A percentile compares a stretch with the other conserved stretches of the same genome.
phyloP scores from a whole-genome alignment of 1,140 invertebrate genomes.

The Drosophila lacertosa region DNA sequence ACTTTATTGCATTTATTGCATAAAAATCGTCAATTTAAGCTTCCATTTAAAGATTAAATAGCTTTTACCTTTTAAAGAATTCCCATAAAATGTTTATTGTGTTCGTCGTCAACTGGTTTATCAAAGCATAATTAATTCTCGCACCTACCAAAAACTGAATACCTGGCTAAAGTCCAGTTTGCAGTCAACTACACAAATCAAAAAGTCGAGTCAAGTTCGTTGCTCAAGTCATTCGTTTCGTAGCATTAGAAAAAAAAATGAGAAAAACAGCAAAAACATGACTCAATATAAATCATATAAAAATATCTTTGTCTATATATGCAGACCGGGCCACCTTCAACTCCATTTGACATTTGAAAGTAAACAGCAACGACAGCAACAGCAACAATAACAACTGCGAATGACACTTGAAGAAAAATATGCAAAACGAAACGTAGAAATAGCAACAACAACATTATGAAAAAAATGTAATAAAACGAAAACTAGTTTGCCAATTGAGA shows the following conservation, averaged over 20 bases:
- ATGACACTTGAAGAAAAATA: slow-evolving; percentile 64
- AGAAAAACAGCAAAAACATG: slow-evolving; percentile 42
- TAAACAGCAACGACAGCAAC: slow-evolving; percentile 38
- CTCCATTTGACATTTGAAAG: slow-evolving; percentile 80
- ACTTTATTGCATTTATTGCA: no score
- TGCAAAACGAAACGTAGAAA: slow-evolving; percentile 62
- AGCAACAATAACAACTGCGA: slow-evolving; percentile 22
- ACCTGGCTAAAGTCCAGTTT: slow-evolving; percentile 20
- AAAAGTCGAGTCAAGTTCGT: slow-evolving; percentile 62
- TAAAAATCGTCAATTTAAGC: background rate
- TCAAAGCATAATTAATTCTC: slow-evolving; percentile 14
- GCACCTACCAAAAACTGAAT: slow-evolving; percentile 20
- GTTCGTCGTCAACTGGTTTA: slow-evolving; percentile 19
- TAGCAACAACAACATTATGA: slow-evolving; percentile 17
- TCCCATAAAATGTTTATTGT: background rate
- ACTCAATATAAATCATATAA: slow-evolving; percentile 76
- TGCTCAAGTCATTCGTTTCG: slow-evolving; percentile 69
- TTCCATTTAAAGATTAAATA: background rate
- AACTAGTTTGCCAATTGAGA: slow-evolving; percentile 62
- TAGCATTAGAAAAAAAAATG: background rate
- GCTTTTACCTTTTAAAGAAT: background rate
- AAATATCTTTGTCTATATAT: slow-evolving; percentile 63
- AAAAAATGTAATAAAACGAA: slow-evolving; percentile 37
- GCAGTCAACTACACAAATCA: slow-evolving; percentile 16
- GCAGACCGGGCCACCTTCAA: slow-evolving; percentile 73